phyloP scores from a whole-genome alignment of 2,113 vertebrate species.

The Conger conger region DNA sequence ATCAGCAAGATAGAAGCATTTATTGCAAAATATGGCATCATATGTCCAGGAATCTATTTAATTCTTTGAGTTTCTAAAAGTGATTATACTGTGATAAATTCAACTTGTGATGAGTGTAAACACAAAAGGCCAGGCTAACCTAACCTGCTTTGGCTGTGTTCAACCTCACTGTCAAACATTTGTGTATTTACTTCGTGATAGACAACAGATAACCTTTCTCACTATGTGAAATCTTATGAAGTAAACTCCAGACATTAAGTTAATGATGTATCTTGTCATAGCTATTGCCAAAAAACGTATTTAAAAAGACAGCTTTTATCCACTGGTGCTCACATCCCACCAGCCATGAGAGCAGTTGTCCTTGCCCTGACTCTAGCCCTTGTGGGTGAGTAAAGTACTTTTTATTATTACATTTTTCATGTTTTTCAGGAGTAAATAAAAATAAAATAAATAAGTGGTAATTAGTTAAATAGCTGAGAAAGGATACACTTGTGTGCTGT shows the following conservation, averaged over 20 bases:
- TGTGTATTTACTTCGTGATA: not conserved
- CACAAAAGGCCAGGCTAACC: slow-evolving; percentile 21
- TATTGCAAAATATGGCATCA: too few relatives aligned
- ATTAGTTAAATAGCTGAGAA: too few relatives aligned
- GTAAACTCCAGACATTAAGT: not conserved
- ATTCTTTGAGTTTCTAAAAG: too few relatives aligned
- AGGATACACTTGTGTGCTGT: too few relatives aligned
- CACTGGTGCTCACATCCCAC: slow-evolving; percentile 14
- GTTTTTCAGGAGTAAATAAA: too few relatives aligned
- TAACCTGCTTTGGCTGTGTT: slow-evolving; percentile 4
- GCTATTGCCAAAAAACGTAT: not conserved
- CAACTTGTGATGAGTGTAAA: too few relatives aligned
- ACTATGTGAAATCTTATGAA: not conserved
- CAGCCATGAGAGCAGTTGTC: slow-evolving; percentile 75
- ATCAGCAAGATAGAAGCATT: too few relatives aligned
- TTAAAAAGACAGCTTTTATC: slow-evolving; percentile 1
- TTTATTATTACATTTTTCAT: not conserved
- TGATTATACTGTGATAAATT: too few relatives aligned
- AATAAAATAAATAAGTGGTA: too few relatives aligned
- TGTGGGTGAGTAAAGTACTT: slow-evolving; percentile 70
- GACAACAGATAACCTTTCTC: too few relatives aligned
- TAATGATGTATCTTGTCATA: not conserved
- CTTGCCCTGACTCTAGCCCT: slow-evolving; percentile 72
- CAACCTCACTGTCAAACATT: not conserved
- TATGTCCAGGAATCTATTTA: too few relatives aligned